Base-by-base conservation (phyloP, 2,888 invertebrate genomes). In the Smittia aterrima region DNA sequence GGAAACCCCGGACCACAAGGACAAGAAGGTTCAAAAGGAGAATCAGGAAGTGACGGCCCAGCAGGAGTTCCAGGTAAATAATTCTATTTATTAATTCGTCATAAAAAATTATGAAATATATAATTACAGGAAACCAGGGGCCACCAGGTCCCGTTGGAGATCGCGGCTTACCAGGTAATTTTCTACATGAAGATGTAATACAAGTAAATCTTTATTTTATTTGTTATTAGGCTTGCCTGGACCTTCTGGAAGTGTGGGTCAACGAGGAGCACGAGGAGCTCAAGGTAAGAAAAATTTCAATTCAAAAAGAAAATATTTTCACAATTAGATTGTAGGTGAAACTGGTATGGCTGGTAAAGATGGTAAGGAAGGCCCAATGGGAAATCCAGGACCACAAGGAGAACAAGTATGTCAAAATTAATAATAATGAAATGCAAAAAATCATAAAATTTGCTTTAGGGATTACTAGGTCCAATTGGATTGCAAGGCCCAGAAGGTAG, bases 1-100 rank as follows among this genome's bases (percentile, higher is more conserved):
- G 93, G 94, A 1, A 83, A 87, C 20, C 88, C 90, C 32, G 93
- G 94, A 18, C 83, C 87, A 1, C 87, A 87, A 13, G 94, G 93
- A 38, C 79, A 84, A 1, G 91, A 58, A 18, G 58, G 58, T 22
- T 7, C 58, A 2, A 58, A 92, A 81, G 94, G 93, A 11, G 92
- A 92, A 79, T 84, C 87, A 64, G 91, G 92, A 13, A 85, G 86
- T 32, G 88, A 88, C 41, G 81, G 81, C 9, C 74, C 77, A 4
- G 75, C 76, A 3, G 81, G 81, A 0, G 66, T 77, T 3, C 58
- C 58, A n/a, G 47, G 47, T 47, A 47, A 47, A 47, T 47, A 4
- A 11, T n/a, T n/a, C 2, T 6, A n/a, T 16, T 13, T 47, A 16
- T 11, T 11, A 47, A n/a, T 47, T 47, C 47, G 47, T n/a, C n/a